phyloP scores from a whole-genome alignment of 2,888 invertebrate genomes.

The Pecten maximus region DNA sequence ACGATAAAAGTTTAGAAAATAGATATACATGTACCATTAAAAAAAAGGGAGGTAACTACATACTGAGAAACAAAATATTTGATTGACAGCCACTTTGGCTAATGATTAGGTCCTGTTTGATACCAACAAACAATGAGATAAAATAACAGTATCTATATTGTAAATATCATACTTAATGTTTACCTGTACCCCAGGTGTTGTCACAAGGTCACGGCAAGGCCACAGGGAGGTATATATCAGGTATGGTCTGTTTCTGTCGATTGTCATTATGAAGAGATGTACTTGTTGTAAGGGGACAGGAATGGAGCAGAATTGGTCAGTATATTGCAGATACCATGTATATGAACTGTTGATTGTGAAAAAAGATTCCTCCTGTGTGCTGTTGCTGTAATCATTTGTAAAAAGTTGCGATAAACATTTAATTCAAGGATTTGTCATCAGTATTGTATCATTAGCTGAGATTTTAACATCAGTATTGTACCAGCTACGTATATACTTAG shows the following conservation, averaged over 20 bases:
- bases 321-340: too few relatives aligned
- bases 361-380: too few relatives aligned
- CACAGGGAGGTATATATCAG: not conserved
- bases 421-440: too few relatives aligned
- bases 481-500: too few relatives aligned
- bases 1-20: not conserved
- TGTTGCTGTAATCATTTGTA: too few relatives aligned
- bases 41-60: not conserved
- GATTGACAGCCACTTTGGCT: not conserved
- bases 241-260: not conserved
- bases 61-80: not conserved
- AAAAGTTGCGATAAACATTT: too few relatives aligned
- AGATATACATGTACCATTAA: not conserved
- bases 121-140: not conserved
- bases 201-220: conserved; percentile 9
- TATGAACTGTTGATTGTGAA: too few relatives aligned
- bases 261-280: not conserved
- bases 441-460: too few relatives aligned
- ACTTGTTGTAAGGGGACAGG: not conserved
- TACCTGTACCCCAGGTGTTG: not conserved
- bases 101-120: not conserved
- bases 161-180: not conserved
- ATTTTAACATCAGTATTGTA: too few relatives aligned
- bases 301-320: not conserved
- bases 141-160: not conserved